phyloP scores from a whole-genome alignment of 2,888 invertebrate species.

The Sabellastarte sp. region DNA sequence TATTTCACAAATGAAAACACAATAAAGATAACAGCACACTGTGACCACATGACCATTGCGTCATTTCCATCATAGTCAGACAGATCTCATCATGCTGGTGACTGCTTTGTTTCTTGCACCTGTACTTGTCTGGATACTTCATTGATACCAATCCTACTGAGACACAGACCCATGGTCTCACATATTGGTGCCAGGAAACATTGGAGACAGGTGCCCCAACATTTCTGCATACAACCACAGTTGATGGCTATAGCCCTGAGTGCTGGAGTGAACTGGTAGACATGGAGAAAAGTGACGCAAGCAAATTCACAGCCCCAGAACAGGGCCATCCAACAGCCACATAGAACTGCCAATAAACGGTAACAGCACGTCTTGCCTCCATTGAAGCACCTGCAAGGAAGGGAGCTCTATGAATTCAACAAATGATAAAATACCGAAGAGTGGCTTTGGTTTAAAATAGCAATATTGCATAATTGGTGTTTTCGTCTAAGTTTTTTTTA shows the following conservation, averaged over 20 bases:
- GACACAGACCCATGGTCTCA: constrained; percentile 67
- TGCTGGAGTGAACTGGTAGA: constrained; percentile 73
- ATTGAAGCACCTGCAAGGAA: constrained; percentile 65
- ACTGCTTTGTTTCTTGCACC: no score
- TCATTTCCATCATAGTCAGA: no score
- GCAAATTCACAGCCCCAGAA: constrained; percentile 58
- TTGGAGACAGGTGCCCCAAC: constrained; percentile 66
- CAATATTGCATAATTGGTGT: no score
- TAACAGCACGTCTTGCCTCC: constrained; percentile 68
- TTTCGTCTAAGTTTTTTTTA: no score
- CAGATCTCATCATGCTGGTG: no score
- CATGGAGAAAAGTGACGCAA: constrained; percentile 66
- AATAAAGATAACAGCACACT: no score
- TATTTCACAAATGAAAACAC: no score
- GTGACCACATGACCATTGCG: no score
- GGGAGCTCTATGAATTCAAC: no score
- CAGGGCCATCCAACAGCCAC: constrained; percentile 70
- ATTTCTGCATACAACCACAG: constrained; percentile 67
- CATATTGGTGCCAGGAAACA: constrained; percentile 65
- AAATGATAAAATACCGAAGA: no score
- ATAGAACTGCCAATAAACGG: constrained; percentile 71
- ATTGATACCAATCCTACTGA: constrained; percentile 68
- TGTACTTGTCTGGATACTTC: constrained; percentile 61
- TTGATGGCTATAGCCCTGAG: constrained; percentile 70
- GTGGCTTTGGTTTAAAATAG: no score